Percentiles rank a stretch among this genome's conserved stretches.
These are phyloP conservation scores for Trachelipus rathkii DNA, from an alignment of 1,140 invertebrate genomes.

Conservation along the genomic window DNA sequence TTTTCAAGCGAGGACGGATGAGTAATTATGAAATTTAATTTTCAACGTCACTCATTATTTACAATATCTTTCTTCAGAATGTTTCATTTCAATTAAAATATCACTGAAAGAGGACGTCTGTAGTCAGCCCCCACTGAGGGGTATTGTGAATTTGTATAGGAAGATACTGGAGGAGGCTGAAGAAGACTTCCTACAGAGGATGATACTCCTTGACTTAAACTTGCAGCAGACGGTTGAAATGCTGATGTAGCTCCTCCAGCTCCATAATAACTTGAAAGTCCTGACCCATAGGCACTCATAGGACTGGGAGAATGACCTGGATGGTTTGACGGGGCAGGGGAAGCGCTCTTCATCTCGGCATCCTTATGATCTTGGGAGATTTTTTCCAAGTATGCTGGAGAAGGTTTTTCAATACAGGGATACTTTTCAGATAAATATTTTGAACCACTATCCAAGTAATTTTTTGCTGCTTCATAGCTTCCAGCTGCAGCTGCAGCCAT, in stretches of 20 bases:
- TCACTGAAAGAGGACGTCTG: constrained; percentile 71
- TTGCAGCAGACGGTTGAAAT: constrained; percentile 30
- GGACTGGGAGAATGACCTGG: constrained; percentile 19
- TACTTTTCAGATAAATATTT: constrained; percentile 35
- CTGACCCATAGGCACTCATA: constrained; percentile 31
- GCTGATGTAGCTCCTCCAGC: constrained; percentile 33
- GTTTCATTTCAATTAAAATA: constrained; percentile 60
- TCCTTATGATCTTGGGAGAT: constrained; percentile 36
- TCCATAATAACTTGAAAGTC: constrained; percentile 34
- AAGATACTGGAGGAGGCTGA: constrained; percentile 59
- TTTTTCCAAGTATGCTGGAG: constrained; percentile 33
- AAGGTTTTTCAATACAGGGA: constrained; percentile 31
- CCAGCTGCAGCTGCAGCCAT: constrained; percentile 57
- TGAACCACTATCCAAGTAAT: constrained; percentile 30
- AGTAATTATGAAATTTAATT: too few species aligned
- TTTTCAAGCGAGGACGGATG: too few species aligned
- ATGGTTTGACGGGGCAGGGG: constrained; percentile 13
- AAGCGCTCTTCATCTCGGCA: constrained; percentile 38
- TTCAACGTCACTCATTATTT: too few species aligned
- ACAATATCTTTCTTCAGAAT: too few species aligned
- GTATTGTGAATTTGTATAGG: constrained; percentile 56
- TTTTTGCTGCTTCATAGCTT: constrained; percentile 49
- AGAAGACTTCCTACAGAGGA: constrained; percentile 54
- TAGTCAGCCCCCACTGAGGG: constrained; percentile 63
- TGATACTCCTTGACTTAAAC: constrained; percentile 33